Base-by-base conservation (phyloP, 2,888 invertebrate species). In the Ariolimax columbianus region DNA sequence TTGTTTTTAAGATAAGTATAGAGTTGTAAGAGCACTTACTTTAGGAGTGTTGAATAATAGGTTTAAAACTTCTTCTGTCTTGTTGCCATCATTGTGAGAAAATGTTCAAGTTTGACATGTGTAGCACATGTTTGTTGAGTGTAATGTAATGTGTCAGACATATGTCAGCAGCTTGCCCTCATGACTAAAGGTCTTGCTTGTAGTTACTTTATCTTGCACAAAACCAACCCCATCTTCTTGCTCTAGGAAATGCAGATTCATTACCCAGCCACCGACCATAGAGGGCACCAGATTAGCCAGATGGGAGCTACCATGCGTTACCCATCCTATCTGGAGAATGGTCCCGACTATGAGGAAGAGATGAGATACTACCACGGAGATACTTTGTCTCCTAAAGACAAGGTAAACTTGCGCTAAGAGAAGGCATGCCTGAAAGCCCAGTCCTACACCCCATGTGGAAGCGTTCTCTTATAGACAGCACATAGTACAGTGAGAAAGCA, bases 351-450 rank as follows among this genome's bases (percentile, higher is more conserved):
- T 87, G 92, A 92, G 85, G 91, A 91, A 59, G 92, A 92, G 89
- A 92, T 92, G 92, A 88, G 91, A 89, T 92, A 92, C 89, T 91
- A 90, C 87, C 90, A 89, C 59, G 92, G 91, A 70, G 92, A 92
- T 80, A 90, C 91, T 43, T 89, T 92, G 75, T 90, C 90, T 59
- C 90, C 91, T 30, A 89, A 88, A 77, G 89, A 89, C 84, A 88
- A 89, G 89, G 89, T 89, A 89, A 89, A 26, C n/a, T 75, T 30
- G 51, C 33, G 75, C 51, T 30, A 23, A 23, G 30, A 47, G 14
- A 30, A 23, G 26, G 68, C 80, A 68, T 70, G 51, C 30, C 43
- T 30, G 70, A 14, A 19, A 43, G 30, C 51, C 51, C 59, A 81
- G n/a, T 38, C 72, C 72, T 7, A 26, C 9, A 36, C 51, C 36